These are phyloP conservation scores for Phalloptychus januarius DNA, from an alignment of 2,797 vertebrate species.

Conservation along the genomic window DNA sequence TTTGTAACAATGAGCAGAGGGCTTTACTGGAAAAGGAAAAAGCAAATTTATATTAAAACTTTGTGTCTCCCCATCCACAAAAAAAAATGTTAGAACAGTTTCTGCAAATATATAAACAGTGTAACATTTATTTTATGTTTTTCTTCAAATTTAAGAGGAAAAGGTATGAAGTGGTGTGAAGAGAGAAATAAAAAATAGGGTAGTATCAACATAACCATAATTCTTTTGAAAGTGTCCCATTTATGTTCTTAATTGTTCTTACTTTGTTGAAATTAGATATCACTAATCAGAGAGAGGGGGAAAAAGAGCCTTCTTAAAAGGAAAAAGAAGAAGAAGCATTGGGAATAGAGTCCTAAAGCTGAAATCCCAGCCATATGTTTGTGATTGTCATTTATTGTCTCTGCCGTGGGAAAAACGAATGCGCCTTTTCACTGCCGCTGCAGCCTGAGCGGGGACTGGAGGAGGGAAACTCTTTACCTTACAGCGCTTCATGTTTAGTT, in stretches of 20 bases:
- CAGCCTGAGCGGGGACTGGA: conserved; percentile 35
- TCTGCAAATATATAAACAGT: conserved; percentile 30
- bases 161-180: not conserved
- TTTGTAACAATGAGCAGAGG: conserved; percentile 17
- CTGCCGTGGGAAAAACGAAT: conserved; percentile 68
- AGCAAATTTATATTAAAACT: conserved; percentile 19
- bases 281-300: conserved; percentile 63
- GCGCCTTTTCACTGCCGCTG: conserved; percentile 42
- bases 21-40: conserved; percentile 13
- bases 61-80: conserved; percentile 1
- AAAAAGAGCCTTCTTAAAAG: conserved; percentile 57
- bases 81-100: not conserved
- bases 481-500: conserved; percentile 34
- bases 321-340: conserved; percentile 43
- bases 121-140: conserved; percentile 44
- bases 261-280: conserved; percentile 74
- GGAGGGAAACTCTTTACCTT: conserved; percentile 36
- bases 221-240: conserved; percentile 37
- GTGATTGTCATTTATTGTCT: conserved; percentile 79
- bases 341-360: conserved; percentile 69
- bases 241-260: conserved; percentile 58
- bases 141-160: conserved; percentile 24
- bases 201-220: conserved; percentile 21
- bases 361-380: conserved; percentile 78
- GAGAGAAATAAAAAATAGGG: conserved; percentile 13